Base-by-base conservation (phyloP, 2,888 invertebrate genomes). In the Lysandra bellargus region DNA sequence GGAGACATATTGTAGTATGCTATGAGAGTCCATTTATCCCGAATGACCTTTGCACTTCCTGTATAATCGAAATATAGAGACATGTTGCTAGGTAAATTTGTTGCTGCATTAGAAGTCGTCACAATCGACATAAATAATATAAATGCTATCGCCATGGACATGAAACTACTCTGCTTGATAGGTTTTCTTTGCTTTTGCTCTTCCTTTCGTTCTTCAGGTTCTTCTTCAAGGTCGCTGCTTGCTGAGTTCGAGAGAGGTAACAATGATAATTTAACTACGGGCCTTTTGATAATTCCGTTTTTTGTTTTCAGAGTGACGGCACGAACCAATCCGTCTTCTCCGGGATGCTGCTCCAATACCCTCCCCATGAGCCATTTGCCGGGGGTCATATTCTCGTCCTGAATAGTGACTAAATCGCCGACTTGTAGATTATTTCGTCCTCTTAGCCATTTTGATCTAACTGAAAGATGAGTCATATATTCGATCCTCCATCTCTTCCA, bases 11-110 rank as follows among this genome's bases (percentile, higher is more conserved):
- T 23, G 57, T 72, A 78, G 17, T 78, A 78, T 69, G 49, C 73
- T 40, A 78, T 69, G 7, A 78, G n/a, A n/a, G n/a, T 61, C 79
- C 79, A 79, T 1, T 79, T 64, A 30, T 79, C 79, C 23, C 79
- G 49, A 49, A 76, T 44, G 7, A 79, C 14, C 9, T 79, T 61
- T 61, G 75, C 61, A 40, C 40, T 40, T 12, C 44, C 40, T 4
- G 64, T 64, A 12, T 33, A 33, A 49, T 79, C 79, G 33, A 79
- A 79, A 57, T 79, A 75, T 53, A 78, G 30, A n/a, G 61, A 37
- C 61, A 33, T 69, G 44, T 78, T 72, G 72, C 40, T 74, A n/a
- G n/a, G 49, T 75, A 49, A 9, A 23, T 49, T 23, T 40, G 37
- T 74, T 49, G 40, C 40, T 75, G 61, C n/a, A 2, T 23, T 5